Evolutionary conservation across 2,113 vertebrate genomes (phyloP).

Genomic region (Cottus gobio): DNA sequence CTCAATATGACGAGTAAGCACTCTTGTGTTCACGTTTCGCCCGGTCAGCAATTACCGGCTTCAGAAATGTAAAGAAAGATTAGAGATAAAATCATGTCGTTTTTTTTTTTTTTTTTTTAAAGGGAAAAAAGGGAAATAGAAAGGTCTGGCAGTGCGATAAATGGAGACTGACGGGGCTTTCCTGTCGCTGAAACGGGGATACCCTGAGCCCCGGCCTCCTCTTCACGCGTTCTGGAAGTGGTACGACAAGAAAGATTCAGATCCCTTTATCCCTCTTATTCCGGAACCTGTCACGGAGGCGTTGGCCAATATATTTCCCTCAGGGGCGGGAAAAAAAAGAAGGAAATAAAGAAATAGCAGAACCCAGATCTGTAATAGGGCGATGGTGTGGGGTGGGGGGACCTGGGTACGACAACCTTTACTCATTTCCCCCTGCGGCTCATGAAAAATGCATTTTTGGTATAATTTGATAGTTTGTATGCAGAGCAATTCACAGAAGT

Average conservation of each 20-base stretch:
- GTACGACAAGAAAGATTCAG: slow-evolving; percentile 59
- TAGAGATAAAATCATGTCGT: slow-evolving; percentile 73
- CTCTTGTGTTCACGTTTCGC: neutral
- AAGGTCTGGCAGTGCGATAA: slow-evolving; percentile 63
- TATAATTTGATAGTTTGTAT: slow-evolving; percentile 62
- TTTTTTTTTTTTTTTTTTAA: slow-evolving; percentile 23
- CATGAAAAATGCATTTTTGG: slow-evolving; percentile 65
- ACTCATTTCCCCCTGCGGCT: slow-evolving; percentile 47
- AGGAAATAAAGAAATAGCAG: slow-evolving; percentile 9
- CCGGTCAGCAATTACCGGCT: slow-evolving; percentile 68
- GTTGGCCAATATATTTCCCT: slow-evolving; percentile 12
- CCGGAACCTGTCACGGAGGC: slow-evolving; percentile 48
- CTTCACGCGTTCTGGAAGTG: slow-evolving; percentile 57
- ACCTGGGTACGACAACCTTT: slow-evolving; percentile 39
- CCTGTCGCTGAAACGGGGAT: slow-evolving; percentile 73
- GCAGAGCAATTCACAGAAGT: slow-evolving; percentile 46
- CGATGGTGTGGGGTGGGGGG: neutral
- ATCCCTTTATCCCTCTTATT: slow-evolving; percentile 46
- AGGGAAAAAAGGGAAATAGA: slow-evolving; percentile 23
- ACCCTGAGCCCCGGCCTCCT: slow-evolving; percentile 45
- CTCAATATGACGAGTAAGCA: slow-evolving; percentile 42
- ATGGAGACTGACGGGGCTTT: slow-evolving; percentile 78
- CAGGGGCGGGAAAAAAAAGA: neutral
- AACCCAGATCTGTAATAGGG: slow-evolving; percentile 31
- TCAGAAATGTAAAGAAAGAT: slow-evolving; percentile 64